phyloP scores from a whole-genome alignment of 2,113 vertebrate species.

The Lycaon pictus region DNA sequence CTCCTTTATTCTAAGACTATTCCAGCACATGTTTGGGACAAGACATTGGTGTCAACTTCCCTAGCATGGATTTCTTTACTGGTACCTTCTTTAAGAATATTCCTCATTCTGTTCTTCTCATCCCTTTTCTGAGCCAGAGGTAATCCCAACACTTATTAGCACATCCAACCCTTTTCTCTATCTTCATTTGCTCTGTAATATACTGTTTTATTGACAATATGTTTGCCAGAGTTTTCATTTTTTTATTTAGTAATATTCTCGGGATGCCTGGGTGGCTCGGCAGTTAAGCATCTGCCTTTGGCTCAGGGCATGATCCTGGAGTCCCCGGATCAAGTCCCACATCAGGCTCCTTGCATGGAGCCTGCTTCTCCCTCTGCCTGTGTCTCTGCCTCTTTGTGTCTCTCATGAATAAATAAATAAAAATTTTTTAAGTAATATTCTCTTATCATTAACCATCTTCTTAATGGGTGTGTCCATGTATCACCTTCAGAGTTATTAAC shows the following conservation, averaged over 20 bases:
- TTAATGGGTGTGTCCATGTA: not conserved
- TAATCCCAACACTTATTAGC: not conserved
- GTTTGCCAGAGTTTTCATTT: constrained; percentile 6
- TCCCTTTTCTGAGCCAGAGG: not conserved
- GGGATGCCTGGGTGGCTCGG: too few relatives aligned
- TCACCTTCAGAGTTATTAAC: not conserved
- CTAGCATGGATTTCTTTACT: not conserved
- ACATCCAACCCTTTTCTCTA: not conserved
- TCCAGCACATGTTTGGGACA: not conserved
- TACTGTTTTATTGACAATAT: not conserved
- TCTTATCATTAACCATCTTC: not conserved
- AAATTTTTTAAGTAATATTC: not conserved
- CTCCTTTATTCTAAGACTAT: not conserved
- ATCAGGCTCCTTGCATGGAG: too few relatives aligned
- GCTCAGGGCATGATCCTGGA: too few relatives aligned
- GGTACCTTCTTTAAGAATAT: not conserved
- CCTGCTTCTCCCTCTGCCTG: too few relatives aligned
- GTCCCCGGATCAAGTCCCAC: too few relatives aligned
- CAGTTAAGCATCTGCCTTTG: too few relatives aligned
- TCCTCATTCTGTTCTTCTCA: not conserved
- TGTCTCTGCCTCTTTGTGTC: too few relatives aligned
- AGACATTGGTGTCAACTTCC: not conserved
- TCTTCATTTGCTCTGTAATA: not conserved
- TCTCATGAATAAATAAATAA: too few relatives aligned
- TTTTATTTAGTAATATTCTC: constrained; percentile 30